Conservation (phyloP, 2,113 vertebrate genomes). For the Mirza zaza region DNA sequence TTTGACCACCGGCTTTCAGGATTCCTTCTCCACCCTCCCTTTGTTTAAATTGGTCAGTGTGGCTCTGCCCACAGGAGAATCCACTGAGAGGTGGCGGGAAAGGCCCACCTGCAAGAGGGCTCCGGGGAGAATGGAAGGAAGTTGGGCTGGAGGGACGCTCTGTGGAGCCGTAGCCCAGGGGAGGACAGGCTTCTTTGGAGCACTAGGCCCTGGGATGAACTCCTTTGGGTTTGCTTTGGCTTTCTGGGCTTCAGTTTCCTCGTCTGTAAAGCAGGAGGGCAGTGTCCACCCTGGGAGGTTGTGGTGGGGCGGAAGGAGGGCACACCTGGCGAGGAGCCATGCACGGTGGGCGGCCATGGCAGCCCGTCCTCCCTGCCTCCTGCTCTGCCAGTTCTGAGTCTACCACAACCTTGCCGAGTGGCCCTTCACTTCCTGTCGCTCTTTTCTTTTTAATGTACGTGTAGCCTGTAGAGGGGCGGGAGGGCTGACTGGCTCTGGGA, state of each 20-base stretch:
- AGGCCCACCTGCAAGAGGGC: neutral
- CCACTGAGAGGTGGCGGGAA: neutral
- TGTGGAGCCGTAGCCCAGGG: neutral
- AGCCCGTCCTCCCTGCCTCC: neutral
- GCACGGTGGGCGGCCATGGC: fast-evolving
- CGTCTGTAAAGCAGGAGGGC: neutral
- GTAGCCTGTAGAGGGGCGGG: fast-evolving
- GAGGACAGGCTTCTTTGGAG: fast-evolving
- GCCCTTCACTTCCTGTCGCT: neutral
- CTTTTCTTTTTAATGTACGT: neutral
- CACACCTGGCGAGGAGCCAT: fast-evolving
- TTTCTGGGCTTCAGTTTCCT: neutral
- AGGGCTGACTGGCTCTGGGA: neutral
- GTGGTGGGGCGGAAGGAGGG: fast-evolving
- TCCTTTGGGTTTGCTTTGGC: too few species aligned
- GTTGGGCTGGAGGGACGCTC: neutral
- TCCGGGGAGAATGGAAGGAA: neutral
- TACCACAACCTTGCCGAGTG: too few species aligned
- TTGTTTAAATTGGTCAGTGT: neutral
- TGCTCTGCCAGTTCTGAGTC: too few species aligned
- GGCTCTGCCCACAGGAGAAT: neutral
- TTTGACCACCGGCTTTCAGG: neutral
- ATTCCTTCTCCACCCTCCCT: neutral
- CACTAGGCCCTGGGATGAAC: neutral
- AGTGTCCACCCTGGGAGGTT: neutral